phyloP scores from a whole-genome alignment of 2,888 invertebrate species.

The Conops quadrifasciatus region DNA sequence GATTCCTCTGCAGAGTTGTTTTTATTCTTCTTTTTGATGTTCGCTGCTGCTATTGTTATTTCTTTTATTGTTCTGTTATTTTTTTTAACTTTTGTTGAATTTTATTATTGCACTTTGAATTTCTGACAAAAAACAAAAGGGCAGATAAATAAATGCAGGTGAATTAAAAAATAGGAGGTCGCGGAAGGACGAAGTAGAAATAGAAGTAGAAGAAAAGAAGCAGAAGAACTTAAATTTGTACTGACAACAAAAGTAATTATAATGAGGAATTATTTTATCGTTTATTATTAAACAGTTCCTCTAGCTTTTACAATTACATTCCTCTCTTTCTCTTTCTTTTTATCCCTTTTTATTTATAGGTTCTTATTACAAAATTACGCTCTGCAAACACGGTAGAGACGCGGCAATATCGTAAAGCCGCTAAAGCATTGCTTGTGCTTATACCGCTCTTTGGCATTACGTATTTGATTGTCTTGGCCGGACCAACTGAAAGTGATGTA shows the following conservation, averaged over 20 bases:
- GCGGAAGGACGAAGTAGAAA: too few species aligned
- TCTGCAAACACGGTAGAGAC: constrained; percentile 91
- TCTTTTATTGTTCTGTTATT: background rate
- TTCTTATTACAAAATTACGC: constrained; percentile 90
- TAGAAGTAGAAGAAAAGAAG: too few species aligned
- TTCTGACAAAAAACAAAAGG: background rate
- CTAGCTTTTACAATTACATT: too few species aligned
- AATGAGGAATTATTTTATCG: background rate
- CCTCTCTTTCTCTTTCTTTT: too few species aligned
- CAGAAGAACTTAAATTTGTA: constrained; percentile 2
- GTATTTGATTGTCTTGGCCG: constrained; percentile 84
- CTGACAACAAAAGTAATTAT: background rate
- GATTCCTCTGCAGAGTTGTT: too few species aligned
- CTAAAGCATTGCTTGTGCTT: constrained; percentile 88
- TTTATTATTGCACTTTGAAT: constrained; percentile 16
- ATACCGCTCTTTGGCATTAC: constrained; percentile 94
- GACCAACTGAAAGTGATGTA: constrained; percentile 77
- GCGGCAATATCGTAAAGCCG: constrained; percentile 89
- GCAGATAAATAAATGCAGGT: too few species aligned
- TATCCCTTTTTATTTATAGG: too few species aligned
- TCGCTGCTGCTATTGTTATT: background rate
- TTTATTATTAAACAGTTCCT: background rate
- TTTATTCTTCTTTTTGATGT: background rate
- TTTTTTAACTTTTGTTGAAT: background rate
- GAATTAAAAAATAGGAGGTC: too few species aligned